Evolutionary conservation across 1,140 invertebrate species (phyloP).

Genomic region (Galleria mellonella): DNA sequence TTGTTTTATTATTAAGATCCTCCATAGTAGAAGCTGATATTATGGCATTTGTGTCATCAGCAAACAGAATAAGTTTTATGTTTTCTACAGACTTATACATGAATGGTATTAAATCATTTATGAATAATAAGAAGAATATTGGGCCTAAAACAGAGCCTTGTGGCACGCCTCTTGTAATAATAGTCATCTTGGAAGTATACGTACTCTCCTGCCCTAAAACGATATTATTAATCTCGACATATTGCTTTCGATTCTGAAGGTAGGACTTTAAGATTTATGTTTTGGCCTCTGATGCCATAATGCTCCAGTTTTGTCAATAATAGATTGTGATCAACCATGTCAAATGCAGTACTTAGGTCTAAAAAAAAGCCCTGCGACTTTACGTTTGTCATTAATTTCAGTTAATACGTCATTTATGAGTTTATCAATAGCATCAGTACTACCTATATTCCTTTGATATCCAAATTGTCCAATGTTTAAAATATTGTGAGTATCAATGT

Average conservation of each 20-base stretch:
- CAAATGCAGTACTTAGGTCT: constrained; percentile 10
- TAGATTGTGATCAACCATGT: constrained; percentile 3
- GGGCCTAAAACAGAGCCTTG: constrained; percentile 2
- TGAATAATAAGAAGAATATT: constrained; percentile 1
- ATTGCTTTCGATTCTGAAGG: constrained; percentile 9
- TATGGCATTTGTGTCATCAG: not conserved
- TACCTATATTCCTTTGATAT: constrained; percentile 1
- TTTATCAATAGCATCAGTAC: constrained; percentile 1
- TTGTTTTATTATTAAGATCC: constrained; percentile 1
- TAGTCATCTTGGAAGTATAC: constrained; percentile 1
- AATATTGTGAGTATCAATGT: constrained; percentile 1
- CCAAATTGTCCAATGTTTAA: constrained; percentile 5
- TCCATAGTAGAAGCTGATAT: not conserved
- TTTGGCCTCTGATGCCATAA: constrained; percentile 8
- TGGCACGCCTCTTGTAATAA: constrained; percentile 2
- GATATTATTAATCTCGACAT: constrained; percentile 7
- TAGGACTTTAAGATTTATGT: constrained; percentile 3
- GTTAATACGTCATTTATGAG: not conserved
- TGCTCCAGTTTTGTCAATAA: constrained; percentile 6
- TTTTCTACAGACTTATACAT: constrained; percentile 1
- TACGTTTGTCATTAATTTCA: constrained; percentile 5
- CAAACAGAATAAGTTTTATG: not conserved
- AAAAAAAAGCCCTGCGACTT: constrained; percentile 5
- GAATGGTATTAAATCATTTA: constrained; percentile 2
- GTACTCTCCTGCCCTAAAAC: constrained; percentile 1